Conservation (phyloP, 2,113 vertebrate species). For the Lophius piscatorius region DNA sequence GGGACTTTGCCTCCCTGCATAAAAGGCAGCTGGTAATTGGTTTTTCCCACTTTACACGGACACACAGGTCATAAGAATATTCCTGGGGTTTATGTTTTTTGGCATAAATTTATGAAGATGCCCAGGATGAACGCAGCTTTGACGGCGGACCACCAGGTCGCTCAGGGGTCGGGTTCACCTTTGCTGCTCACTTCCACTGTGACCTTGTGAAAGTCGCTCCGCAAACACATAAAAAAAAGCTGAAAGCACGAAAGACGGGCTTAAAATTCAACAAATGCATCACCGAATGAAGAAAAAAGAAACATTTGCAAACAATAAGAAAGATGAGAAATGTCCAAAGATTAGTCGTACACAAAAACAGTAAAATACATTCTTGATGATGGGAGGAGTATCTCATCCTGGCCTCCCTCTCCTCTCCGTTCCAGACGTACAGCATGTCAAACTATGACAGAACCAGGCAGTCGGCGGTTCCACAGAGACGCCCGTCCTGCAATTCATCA, state of each 20-base stretch:
- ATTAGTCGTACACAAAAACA: no score
- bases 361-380: no score
- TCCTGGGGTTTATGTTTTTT: no score
- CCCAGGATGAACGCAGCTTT: slow-evolving; percentile 46
- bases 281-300: no score
- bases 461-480: slow-evolving; percentile 64
- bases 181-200: slow-evolving; percentile 1
- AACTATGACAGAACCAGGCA: slow-evolving; percentile 47
- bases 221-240: neutral
- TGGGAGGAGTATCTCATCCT: slow-evolving; percentile 47
- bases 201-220: slow-evolving; percentile 10
- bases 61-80: no score
- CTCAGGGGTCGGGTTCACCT: slow-evolving; percentile 13
- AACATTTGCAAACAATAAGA: no score
- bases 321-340: no score
- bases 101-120: no score
- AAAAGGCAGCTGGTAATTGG: no score
- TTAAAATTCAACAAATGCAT: no score
- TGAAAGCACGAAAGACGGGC: neutral
- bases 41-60: no score
- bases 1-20: no score
- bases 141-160: slow-evolving; percentile 24
- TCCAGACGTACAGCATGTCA: slow-evolving; percentile 42
- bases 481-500: slow-evolving; percentile 43
- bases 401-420: slow-evolving; percentile 22